Evolutionary conservation across 2,797 vertebrate species (phyloP), one percentile per base, ranked within the genome.

Genomic region (Schizopygopsis malacanthus): DNA sequence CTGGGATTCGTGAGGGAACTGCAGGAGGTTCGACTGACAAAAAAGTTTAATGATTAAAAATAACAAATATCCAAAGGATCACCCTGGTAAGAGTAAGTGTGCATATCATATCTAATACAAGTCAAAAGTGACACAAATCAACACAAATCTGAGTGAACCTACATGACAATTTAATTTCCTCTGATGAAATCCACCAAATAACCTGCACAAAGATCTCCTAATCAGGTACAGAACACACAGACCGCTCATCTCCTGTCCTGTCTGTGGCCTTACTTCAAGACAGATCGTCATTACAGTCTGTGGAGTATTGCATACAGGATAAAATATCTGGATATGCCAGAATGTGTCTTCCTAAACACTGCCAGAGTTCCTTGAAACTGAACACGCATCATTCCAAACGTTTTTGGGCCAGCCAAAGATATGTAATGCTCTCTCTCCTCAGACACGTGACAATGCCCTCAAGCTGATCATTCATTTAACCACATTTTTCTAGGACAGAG

Each of bases 161-260:
- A 18, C 25, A 86, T 76, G 81, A 77, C 75, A 18, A 76, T 88
- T 8, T 78, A 7, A 88, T 86, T 86, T 86, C 87, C 81, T 86
- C 45, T 61, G 37, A 22, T 63, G 52, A 76, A 61, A 77, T 85
- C 78, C 86, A 41, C 39, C 59, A 69, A 70, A 52, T 15, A 72
- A 67, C n/a, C 67, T 80, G 81, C 22, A 18, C 82, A 75, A 79
- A 79, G 5, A 79, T 67, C 4, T 59, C 67, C 20, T 77, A 33
- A 82, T 75, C 56, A 73, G 45, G 56, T 33, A 45, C 45, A 73
- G 45, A 67, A 79, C 65, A 73, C 33, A 59, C 54, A 83, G 81
- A 37, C 41, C 1, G 8, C 72, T 82, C 20, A 45, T 56, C 37
- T 71, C 25, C 50, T 83, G n/a, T 9, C 56, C 39, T 54, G 41